Evolutionary conservation across 2,797 vertebrate genomes (phyloP).

Genomic region (Pipistrellus nathusii): DNA sequence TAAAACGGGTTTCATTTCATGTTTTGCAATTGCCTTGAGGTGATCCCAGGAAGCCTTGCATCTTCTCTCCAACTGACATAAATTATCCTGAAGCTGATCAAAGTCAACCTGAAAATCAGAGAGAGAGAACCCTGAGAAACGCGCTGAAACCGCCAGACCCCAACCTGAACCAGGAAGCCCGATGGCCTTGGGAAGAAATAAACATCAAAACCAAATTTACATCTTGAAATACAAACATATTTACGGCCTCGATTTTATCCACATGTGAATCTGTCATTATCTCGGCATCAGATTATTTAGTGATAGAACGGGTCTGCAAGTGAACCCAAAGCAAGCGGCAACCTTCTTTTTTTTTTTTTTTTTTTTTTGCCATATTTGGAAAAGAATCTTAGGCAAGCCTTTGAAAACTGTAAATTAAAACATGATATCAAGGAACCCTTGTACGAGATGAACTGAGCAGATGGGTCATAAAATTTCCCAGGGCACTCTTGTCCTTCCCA

Average conservation of each 20-base stretch:
- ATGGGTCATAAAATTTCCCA: conserved; percentile 63
- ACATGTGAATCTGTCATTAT: conserved; percentile 68
- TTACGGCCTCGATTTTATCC: conserved; percentile 49
- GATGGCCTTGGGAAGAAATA: conserved; percentile 36
- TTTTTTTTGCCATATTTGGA: conserved; percentile 37
- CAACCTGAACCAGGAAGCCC: conserved; percentile 51
- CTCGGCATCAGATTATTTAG: conserved; percentile 61
- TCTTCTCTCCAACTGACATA: conserved; percentile 96
- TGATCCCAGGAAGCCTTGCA: conserved; percentile 99
- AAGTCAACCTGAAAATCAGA: conserved; percentile 94
- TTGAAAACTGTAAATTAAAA: conserved; percentile 68
- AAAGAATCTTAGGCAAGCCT: conserved; percentile 57
- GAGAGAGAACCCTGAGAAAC: neutral
- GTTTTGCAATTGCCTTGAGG: conserved; percentile 97
- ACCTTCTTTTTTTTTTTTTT: neutral
- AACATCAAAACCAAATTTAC: conserved; percentile 73
- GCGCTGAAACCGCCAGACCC: neutral
- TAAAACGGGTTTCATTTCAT: conserved; percentile 96
- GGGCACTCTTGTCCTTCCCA: conserved; percentile 10
- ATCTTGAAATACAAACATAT: conserved; percentile 64
- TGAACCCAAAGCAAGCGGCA: conserved; percentile 29
- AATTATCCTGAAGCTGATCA: conserved; percentile 98
- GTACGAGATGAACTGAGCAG: conserved; percentile 64
- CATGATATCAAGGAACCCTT: conserved; percentile 36
- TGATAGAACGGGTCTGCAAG: conserved; percentile 68